These are phyloP conservation scores for Microcebus griseorufus DNA, from an alignment of 2,113 vertebrate species.

Conservation along the genomic window DNA sequence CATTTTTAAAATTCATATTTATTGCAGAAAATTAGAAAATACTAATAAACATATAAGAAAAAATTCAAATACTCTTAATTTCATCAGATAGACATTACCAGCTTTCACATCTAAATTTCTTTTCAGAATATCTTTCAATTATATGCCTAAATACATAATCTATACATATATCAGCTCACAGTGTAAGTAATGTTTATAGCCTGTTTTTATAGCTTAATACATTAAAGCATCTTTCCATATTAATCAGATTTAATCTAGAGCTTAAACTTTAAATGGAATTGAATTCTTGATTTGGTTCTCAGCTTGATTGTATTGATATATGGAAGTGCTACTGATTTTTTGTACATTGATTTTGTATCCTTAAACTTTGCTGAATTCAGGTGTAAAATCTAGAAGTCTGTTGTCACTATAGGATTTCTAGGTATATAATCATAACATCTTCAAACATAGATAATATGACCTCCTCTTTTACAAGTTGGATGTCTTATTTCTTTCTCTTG, in stretches of 20 bases:
- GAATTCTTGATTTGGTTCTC: no score
- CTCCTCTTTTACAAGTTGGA: no score
- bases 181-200: not conserved
- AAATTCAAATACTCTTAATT: not conserved
- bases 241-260: not conserved
- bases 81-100: not conserved
- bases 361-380: no score
- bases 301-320: no score
- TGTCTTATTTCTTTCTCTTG: no score
- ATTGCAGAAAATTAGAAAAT: not conserved
- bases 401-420: no score
- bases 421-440: no score
- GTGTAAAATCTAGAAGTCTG: no score
- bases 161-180: not conserved
- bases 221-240: not conserved
- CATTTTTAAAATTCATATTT: not conserved
- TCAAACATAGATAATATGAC: no score
- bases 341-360: no score
- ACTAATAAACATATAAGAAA: not conserved
- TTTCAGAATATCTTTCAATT: not conserved
- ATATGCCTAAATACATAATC: not conserved
- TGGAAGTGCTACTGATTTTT: no score
- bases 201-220: not conserved
- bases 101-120: not conserved
- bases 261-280: not conserved